These are phyloP conservation scores for Microchrysa polita DNA, from an alignment of 2,888 invertebrate genomes.

Conservation along the genomic window DNA sequence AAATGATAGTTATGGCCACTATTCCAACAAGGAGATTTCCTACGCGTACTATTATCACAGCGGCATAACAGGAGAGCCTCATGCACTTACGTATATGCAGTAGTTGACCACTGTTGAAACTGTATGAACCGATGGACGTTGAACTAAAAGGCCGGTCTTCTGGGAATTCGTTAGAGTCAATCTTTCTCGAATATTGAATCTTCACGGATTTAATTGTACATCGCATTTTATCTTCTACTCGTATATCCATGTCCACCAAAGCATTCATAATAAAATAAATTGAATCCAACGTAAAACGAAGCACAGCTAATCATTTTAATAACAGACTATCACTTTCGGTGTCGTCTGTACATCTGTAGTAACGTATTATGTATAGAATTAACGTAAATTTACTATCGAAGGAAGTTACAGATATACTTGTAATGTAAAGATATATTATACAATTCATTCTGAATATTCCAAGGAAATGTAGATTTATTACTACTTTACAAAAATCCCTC, in stretches of 20 bases:
- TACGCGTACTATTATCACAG: not conserved
- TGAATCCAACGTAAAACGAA: not conserved
- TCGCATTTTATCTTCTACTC: not conserved
- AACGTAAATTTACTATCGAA: too few species aligned
- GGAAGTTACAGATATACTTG: too few species aligned
- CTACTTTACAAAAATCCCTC: too few species aligned
- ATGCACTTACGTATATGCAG: too few species aligned
- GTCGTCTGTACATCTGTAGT: too few species aligned
- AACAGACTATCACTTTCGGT: constrained; percentile 20
- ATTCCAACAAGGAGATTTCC: too few species aligned
- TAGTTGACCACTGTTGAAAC: not conserved
- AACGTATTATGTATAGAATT: too few species aligned
- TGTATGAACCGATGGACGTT: constrained; percentile 12
- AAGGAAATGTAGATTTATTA: too few species aligned
- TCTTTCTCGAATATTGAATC: constrained; percentile 21
- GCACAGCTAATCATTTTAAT: constrained; percentile 12
- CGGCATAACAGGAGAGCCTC: not conserved
- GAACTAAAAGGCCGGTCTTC: constrained; percentile 2
- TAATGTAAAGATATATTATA: too few species aligned
- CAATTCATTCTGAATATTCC: too few species aligned
- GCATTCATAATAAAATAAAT: not conserved
- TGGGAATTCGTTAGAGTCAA: not conserved
- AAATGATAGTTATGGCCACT: not conserved
- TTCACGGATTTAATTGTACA: constrained; percentile 23
- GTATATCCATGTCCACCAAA: not conserved